Evolutionary conservation across 2,888 invertebrate species (phyloP), one percentile per base, ranked within the genome.

Genomic region (Schizaphis graminum): DNA sequence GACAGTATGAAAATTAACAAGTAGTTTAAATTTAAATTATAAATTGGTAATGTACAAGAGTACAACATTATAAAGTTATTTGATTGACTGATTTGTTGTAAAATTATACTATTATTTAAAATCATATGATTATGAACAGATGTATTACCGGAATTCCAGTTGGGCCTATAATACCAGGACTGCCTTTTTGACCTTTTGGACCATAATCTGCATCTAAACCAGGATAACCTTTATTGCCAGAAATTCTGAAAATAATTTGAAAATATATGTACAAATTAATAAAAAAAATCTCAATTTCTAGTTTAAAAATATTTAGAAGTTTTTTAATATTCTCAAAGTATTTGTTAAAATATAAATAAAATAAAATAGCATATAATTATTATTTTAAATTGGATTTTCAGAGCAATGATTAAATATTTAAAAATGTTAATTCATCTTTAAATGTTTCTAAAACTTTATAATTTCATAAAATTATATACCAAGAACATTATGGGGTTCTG

Each of bases 181-280:
- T 95, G 93, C 96, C 96, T 95, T 96, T 96, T 0, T 95, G 95
- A 57, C 96, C 96, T 95, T 96, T 49, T 13, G 85, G 44, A 86
- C 95, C 95, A 61, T 57, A 35, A 44, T 96, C 96, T 44, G 96
- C 96, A 47, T 95, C 94, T 28, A 95, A 95, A 53, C 96, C 96
- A 56, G 95, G 95, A 95, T 95, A 96, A 96, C 95, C 96, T 91
- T 96, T 96, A 95, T 96, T 96, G 94, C 98, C 98, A 94, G 5
- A 11, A 86, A 86, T 49, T 41, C 94, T 94, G 24, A n/a, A 92
- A 86, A 49, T n/a, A 77, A 77, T n/a, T 44, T 21, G 77, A 24
- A 49, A 77, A 10, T 44, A 47, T 41, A 57, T 35, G 13, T 44
- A 11, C 7, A 77, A 35, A 89, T 61, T 61, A 56, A 47, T 35